phyloP scores from a whole-genome alignment of 2,888 invertebrate species.

The Nomada ruficornis region DNA sequence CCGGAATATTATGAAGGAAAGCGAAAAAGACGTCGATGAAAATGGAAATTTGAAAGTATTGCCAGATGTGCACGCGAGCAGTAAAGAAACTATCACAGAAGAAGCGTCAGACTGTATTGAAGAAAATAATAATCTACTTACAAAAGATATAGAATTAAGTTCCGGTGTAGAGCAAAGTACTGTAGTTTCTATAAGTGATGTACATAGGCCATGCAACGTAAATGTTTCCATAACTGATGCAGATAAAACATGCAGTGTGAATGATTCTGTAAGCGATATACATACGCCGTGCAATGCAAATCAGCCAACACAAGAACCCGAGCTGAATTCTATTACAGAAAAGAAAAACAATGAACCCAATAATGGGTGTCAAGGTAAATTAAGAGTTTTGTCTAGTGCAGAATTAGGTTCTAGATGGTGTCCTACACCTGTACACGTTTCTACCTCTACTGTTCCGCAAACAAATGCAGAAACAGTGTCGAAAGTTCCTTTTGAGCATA shows the following conservation, averaged over 20 bases:
- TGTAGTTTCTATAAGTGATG: no score
- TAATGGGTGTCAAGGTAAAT: constrained; percentile 12
- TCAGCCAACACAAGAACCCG: background rate
- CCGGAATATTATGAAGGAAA: background rate
- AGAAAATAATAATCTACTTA: background rate
- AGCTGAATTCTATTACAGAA: background rate
- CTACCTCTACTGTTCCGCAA: background rate
- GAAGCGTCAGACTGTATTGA: background rate
- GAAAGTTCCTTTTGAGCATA: background rate
- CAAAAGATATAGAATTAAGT: background rate
- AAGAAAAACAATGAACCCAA: background rate
- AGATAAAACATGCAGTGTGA: no score
- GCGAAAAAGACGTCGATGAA: background rate
- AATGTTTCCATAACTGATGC: no score
- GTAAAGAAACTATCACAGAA: background rate
- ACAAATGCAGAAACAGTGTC: background rate
- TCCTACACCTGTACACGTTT: constrained; percentile 60
- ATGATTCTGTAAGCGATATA: background rate
- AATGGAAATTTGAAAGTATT: background rate
- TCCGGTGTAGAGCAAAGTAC: background rate
- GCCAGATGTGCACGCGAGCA: background rate
- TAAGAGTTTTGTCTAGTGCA: constrained; percentile 58
- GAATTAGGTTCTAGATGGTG: constrained; percentile 73
- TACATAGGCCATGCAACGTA: no score
- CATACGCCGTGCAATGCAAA: background rate